These are phyloP conservation scores for Biston betularia DNA, from an alignment of 2,888 invertebrate genomes.

Conservation along the genomic window DNA sequence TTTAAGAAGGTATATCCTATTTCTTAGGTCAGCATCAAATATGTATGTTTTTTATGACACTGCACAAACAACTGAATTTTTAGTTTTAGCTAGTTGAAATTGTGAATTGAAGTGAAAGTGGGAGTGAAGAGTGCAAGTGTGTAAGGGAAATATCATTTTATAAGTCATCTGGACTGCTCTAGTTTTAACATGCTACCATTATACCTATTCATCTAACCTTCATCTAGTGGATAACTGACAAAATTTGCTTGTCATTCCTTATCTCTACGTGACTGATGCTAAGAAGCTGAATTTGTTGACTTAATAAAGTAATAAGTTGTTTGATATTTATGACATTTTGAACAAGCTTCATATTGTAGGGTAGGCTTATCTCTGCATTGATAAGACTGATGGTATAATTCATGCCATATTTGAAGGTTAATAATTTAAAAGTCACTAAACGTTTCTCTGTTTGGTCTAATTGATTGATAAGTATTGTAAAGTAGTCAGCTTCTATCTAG, in stretches of 20 bases:
- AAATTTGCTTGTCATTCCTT: constrained; percentile 3
- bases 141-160: not conserved
- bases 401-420: not conserved
- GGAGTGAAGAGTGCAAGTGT: too few species aligned
- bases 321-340: constrained; percentile 9
- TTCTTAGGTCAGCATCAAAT: too few species aligned
- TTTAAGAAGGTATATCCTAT: too few species aligned
- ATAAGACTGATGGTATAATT: constrained; percentile 8
- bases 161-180: not conserved
- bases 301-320: constrained; percentile 1
- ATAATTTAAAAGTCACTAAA: too few species aligned
- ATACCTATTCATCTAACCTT: not conserved
- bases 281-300: constrained; percentile 5
- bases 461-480: too few species aligned
- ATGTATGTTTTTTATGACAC: too few species aligned
- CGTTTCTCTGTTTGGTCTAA: too few species aligned
- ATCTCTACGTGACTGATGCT: constrained; percentile 18
- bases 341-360: constrained; percentile 4
- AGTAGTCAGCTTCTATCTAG: too few species aligned
- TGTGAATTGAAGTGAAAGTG: too few species aligned
- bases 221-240: not conserved
- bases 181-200: not conserved
- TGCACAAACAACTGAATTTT: too few species aligned
- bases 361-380: constrained; percentile 7
- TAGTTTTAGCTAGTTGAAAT: too few species aligned